Base-by-base conservation (phyloP, 2,113 vertebrate genomes). In the Muscicapa adusta region DNA sequence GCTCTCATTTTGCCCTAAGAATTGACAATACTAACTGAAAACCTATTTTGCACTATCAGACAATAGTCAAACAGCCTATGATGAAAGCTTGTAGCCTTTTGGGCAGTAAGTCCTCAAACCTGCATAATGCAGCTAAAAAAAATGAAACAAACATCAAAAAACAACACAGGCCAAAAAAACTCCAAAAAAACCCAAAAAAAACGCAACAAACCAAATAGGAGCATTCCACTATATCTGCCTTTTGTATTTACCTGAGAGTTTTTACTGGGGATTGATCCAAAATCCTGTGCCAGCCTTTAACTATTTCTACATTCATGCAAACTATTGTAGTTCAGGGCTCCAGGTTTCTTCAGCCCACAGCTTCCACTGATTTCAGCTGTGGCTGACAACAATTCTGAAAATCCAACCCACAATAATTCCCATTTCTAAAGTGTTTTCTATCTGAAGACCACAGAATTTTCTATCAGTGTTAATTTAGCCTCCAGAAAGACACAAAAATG, bases 1-100 rank as follows among this genome's bases (percentile, higher is more conserved):
- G 60, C 88, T 95, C 54, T 40, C 40, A 67, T 61, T 62, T 95
- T 97, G 85, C 74, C 51, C 12, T 93, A 93, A 96, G 95, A 97
- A 94, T 93, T 95, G 90, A 95, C 84, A 84, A 65, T 91, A 88
- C 89, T 92, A 96, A 91, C 95, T 93, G 93, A 94, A 96, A 97
- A 95, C 36, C 71, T 91, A 57, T 95, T 91, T 67, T 92, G 91
- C 94, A 63, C 87, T 81, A 57, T 47, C 74, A 98, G 95, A 97
- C 91, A 96, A 96, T 89, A 96, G 60, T 83, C 93, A 97, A 67
- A n/a, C 67, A 17, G 85, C 38, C 56, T 66, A 50, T 73, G 17
- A 40, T 81, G 79, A 91, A 88, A 86, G 24, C 88, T 38, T 81
- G 36, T 36, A 80, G 54, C 57, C 71, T 78, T 76, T 58, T 60